A percentile compares a stretch with the other conserved stretches of the same genome.
Evolutionary conservation across 1,140 invertebrate species (phyloP).

Genomic region (Drosophila kepulauana): DNA sequence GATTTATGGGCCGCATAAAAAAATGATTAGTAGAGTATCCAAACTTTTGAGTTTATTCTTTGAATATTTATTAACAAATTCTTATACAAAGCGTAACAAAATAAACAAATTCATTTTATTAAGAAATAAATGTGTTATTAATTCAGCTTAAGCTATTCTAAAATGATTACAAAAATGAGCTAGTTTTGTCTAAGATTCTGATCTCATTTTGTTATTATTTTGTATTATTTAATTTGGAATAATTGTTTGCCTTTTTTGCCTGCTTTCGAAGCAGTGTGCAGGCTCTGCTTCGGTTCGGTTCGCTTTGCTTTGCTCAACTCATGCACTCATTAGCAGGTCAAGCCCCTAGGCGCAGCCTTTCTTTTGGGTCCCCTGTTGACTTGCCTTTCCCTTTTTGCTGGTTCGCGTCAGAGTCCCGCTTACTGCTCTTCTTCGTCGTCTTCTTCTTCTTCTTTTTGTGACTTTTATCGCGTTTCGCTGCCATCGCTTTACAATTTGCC

Average conservation of each 20-base stretch:
- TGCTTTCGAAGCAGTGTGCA: not conserved
- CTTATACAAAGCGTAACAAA: too few species aligned
- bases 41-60: too few species aligned
- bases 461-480: constrained; percentile 7
- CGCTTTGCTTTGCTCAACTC: not conserved
- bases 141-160: too few species aligned
- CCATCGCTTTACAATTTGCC: constrained; percentile 41
- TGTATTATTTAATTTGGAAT: not conserved
- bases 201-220: too few species aligned
- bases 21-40: too few species aligned
- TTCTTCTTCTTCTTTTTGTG: not conserved
- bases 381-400: not conserved
- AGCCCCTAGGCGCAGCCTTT: constrained; percentile 20
- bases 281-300: not conserved
- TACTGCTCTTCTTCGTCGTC: not conserved
- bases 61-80: too few species aligned
- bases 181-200: too few species aligned
- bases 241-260: not conserved
- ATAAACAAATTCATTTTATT: too few species aligned
- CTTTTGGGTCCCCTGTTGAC: not conserved
- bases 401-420: too few species aligned
- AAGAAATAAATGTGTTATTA: too few species aligned
- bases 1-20: too few species aligned
- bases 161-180: too few species aligned
- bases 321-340: constrained; percentile 47